Conservation (phyloP, 2,797 vertebrate genomes). For the Chelon labrosus region DNA sequence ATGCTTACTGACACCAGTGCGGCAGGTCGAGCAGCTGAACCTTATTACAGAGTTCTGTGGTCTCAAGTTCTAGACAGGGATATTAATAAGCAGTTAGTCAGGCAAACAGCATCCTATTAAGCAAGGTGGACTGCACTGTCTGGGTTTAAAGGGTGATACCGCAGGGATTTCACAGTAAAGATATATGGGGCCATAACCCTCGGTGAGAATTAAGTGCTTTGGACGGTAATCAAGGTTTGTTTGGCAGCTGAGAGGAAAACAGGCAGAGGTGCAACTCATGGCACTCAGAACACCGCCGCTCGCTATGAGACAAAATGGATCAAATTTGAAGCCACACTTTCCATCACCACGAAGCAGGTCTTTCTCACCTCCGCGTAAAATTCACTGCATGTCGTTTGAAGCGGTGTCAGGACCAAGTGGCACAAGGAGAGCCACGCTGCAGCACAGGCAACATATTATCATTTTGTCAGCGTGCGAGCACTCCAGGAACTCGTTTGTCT, state of each 20-base stretch:
- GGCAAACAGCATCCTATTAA: background rate
- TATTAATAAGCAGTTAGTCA: background rate
- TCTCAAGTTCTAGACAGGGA: background rate
- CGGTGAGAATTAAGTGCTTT: conserved; percentile 20
- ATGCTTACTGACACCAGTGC: too few relatives aligned
- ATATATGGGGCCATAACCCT: conserved; percentile 1
- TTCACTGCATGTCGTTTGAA: conserved; percentile 32
- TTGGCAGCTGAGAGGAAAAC: conserved; percentile 27
- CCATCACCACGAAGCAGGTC: conserved; percentile 46
- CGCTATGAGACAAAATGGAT: conserved; percentile 39
- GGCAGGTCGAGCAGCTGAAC: too few relatives aligned
- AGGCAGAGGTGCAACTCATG: conserved; percentile 16
- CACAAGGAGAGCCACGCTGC: conserved; percentile 25
- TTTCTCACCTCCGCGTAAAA: conserved; percentile 37
- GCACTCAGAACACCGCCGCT: conserved; percentile 8
- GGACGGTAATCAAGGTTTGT: conserved; percentile 32
- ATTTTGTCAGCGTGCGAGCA: conserved; percentile 59
- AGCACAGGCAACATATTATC: conserved; percentile 57
- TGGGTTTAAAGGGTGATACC: background rate
- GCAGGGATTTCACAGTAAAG: background rate
- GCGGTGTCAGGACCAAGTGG: conserved; percentile 34
- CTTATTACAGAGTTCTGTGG: too few relatives aligned
- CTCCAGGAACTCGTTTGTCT: conserved; percentile 67
- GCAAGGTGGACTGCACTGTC: background rate
- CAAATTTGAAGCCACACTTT: conserved; percentile 14